Evolutionary conservation across 2,113 vertebrate species (phyloP).

Genomic region (Cyphomyrus discorhynchus): DNA sequence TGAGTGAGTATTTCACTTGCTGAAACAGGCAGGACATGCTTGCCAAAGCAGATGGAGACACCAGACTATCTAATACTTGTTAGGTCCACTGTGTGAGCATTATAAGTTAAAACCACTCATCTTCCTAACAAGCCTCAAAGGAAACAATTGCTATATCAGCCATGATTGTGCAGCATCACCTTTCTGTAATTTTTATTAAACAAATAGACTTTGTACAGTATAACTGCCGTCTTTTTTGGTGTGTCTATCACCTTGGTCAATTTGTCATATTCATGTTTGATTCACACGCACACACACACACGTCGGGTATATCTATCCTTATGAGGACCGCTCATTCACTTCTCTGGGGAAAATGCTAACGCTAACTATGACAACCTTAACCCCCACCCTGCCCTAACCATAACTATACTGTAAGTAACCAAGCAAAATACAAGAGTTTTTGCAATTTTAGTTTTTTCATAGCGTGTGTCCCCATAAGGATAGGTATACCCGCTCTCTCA

Average conservation of each 20-base stretch:
- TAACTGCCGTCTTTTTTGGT: not conserved
- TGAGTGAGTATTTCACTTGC: not conserved
- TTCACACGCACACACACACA: not conserved
- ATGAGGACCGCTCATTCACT: too few species aligned
- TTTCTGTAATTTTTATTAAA: not conserved
- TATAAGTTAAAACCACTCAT: not conserved
- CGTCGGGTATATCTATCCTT: too few species aligned
- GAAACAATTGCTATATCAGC: not conserved
- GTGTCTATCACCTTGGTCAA: not conserved
- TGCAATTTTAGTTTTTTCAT: too few species aligned
- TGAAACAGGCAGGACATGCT: not conserved
- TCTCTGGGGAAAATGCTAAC: too few species aligned
- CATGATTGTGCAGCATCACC: not conserved
- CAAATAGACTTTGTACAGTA: not conserved
- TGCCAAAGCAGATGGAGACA: constrained; percentile 7
- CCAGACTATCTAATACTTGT: constrained; percentile 2
- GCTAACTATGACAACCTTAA: too few species aligned
- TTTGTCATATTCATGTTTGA: not conserved
- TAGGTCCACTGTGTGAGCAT: constrained; percentile 3
- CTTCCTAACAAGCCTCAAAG: not conserved
- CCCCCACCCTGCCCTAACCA: too few species aligned
- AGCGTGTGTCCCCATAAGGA: too few species aligned
- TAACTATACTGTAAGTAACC: too few species aligned
- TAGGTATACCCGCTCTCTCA: not conserved
- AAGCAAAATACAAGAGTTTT: too few species aligned